These are phyloP conservation scores for Xenentodon cancila DNA, from an alignment of 2,797 vertebrate species.

Conservation along the genomic window DNA sequence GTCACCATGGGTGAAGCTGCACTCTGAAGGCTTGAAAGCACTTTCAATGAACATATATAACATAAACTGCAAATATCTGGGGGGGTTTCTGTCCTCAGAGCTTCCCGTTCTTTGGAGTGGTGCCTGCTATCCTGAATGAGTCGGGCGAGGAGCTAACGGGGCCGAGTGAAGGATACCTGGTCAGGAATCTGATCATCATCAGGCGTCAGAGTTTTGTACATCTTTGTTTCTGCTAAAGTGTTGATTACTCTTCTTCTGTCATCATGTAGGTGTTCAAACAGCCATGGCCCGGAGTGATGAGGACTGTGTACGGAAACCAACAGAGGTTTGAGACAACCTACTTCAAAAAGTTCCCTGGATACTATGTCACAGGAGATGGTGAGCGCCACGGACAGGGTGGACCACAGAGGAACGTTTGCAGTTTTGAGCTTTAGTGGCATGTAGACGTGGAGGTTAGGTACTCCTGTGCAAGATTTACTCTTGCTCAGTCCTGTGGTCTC, in stretches of 20 bases:
- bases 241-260: neutral
- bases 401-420: too few species aligned
- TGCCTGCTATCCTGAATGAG: constrained; percentile 94
- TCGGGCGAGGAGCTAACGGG: constrained; percentile 96
- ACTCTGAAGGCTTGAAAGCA: too few species aligned
- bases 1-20: too few species aligned
- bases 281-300: constrained; percentile 97
- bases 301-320: constrained; percentile 91
- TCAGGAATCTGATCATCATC: constrained; percentile 59
- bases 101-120: constrained; percentile 95
- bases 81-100: constrained; percentile 83
- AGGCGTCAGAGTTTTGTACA: too few species aligned
- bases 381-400: constrained; percentile 31
- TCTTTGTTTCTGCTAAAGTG: neutral
- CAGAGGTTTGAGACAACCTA: constrained; percentile 90
- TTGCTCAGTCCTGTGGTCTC: too few species aligned
- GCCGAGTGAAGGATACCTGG: constrained; percentile 95
- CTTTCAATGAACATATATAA: neutral
- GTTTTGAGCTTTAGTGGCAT: neutral
- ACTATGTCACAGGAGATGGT: constrained; percentile 97
- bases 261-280: constrained; percentile 92
- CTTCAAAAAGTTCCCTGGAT: constrained; percentile 97
- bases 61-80: neutral
- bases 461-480: too few species aligned
- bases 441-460: too few species aligned